Conservation (phyloP, 2,888 invertebrate genomes). For the Hofmannophila pseudospretella region DNA sequence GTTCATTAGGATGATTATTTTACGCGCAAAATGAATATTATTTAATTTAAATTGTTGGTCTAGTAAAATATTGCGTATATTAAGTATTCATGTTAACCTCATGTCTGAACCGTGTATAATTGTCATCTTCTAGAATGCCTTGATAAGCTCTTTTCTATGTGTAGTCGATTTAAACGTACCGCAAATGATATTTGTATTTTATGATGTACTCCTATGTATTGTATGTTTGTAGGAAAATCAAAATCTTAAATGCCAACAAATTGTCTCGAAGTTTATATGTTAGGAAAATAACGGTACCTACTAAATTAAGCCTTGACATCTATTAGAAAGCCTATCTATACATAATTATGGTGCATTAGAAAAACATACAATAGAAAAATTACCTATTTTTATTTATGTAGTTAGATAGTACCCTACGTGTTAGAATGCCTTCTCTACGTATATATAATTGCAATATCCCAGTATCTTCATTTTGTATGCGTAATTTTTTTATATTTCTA, state of each 20-base stretch:
- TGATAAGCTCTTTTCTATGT: constrained; percentile 8
- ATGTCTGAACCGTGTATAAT: not conserved
- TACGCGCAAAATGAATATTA: constrained; percentile 11
- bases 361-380: constrained; percentile 15
- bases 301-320: constrained; percentile 55
- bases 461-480: constrained; percentile 16
- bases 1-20: constrained; percentile 2
- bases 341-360: constrained; percentile 53
- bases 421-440: constrained; percentile 22
- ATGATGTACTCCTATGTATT: not conserved
- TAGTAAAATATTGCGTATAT: constrained; percentile 9
- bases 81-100: not conserved
- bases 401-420: constrained; percentile 24
- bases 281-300: constrained; percentile 54
- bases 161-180: not conserved
- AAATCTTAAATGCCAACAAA: constrained; percentile 1
- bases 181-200: constrained; percentile 1
- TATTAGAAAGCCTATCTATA: constrained; percentile 54
- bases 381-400: constrained; percentile 19
- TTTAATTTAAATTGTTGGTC: constrained; percentile 11
- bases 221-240: not conserved
- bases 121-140: constrained; percentile 7
- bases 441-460: too few relatives aligned
- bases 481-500: too few relatives aligned
- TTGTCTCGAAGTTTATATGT: not conserved